Percentiles rank a stretch among this genome's conserved stretches.
These are phyloP conservation scores for Geopemphigus sp. DNA, from an alignment of 1,140 invertebrate genomes.

Conservation along the genomic window DNA sequence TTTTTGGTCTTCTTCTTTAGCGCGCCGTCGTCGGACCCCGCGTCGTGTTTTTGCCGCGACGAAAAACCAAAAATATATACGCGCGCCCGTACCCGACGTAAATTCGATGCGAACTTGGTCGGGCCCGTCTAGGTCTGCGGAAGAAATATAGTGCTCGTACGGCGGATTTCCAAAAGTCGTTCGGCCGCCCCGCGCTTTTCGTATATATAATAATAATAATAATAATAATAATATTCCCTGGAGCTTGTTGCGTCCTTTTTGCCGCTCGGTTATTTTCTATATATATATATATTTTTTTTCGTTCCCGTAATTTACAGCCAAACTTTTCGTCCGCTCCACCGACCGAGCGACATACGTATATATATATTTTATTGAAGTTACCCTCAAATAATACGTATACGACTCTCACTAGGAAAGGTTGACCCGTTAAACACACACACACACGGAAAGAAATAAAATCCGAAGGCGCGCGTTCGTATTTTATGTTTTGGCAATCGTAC, in stretches of 20 bases:
- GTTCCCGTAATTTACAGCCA: background rate
- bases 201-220: too few species aligned
- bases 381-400: background rate
- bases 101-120: background rate
- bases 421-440: too few species aligned
- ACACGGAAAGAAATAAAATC: too few species aligned
- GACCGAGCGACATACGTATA: too few species aligned
- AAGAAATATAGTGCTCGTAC: background rate
- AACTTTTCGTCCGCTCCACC: slow-evolving; percentile 2
- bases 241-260: background rate
- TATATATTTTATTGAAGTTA: slow-evolving; percentile 6
- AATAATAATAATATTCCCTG: too few species aligned
- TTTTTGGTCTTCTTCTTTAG: too few species aligned
- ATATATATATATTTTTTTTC: too few species aligned
- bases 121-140: background rate
- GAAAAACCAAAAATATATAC: background rate
- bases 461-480: too few species aligned
- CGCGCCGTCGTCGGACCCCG: too few species aligned
- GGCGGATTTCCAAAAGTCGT: slow-evolving; percentile 2
- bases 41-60: slow-evolving; percentile 25
- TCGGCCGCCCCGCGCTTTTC: background rate
- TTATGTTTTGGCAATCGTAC: too few species aligned
- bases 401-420: background rate
- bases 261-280: background rate
- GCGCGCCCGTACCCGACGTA: background rate